Evolutionary conservation across 2,888 invertebrate species (phyloP).

Genomic region (Andrena haemorrhoa): DNA sequence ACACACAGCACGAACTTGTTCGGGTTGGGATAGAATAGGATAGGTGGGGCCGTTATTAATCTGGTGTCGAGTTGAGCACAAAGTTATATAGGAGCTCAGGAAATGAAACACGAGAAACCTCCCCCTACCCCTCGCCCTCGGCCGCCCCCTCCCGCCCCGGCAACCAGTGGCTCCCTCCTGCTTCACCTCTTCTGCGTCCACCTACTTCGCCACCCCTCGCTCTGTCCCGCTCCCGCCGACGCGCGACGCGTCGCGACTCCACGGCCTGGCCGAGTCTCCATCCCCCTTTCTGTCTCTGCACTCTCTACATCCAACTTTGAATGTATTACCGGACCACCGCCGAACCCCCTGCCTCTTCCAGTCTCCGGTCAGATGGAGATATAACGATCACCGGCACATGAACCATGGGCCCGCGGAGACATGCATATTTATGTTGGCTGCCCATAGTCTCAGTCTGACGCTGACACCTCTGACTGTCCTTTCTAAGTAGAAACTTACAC

Average conservation of each 20-base stretch:
- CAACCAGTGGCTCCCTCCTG: slow-evolving; percentile 32
- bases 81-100: slow-evolving; percentile 85
- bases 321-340: slow-evolving; percentile 83
- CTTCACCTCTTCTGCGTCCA: slow-evolving; percentile 46
- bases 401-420: slow-evolving; percentile 79
- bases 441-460: slow-evolving; percentile 69
- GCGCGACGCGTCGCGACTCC: no score
- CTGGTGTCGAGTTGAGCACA: slow-evolving; percentile 85
- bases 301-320: slow-evolving; percentile 82
- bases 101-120: slow-evolving; percentile 85
- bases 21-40: slow-evolving; percentile 81
- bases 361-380: slow-evolving; percentile 83
- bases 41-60: slow-evolving; percentile 85
- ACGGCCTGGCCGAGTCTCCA: slow-evolving; percentile 55
- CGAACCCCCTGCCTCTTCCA: slow-evolving; percentile 65
- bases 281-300: slow-evolving; percentile 77
- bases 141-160: slow-evolving; percentile 48
- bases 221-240: slow-evolving; percentile 47
- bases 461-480: slow-evolving; percentile 55
- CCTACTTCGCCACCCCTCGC: slow-evolving; percentile 55
- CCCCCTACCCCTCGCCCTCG: slow-evolving; percentile 67
- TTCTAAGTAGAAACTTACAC: slow-evolving; percentile 38
- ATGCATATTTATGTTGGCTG: slow-evolving; percentile 79
- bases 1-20: slow-evolving; percentile 79
- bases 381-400: slow-evolving; percentile 83